Evolutionary conservation across 2,113 vertebrate genomes (phyloP).

Genomic region (Urocynchramus pylzowi): DNA sequence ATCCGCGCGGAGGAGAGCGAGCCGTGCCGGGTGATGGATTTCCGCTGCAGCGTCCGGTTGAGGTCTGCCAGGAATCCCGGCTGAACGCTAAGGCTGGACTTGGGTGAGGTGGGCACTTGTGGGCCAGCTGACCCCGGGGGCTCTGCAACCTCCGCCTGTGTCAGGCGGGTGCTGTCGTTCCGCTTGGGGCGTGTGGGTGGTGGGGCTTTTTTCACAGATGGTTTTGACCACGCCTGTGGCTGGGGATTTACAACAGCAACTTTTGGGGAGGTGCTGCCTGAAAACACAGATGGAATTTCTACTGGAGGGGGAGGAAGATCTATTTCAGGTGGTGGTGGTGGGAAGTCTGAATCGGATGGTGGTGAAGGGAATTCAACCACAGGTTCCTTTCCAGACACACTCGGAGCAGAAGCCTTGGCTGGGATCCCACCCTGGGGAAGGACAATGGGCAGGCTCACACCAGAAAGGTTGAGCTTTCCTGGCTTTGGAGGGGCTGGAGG

Average conservation of each 20-base stretch:
- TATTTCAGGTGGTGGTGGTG: conserved; percentile 86
- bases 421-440: conserved; percentile 74
- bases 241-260: conserved; percentile 94
- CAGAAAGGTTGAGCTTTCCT: conserved; percentile 87
- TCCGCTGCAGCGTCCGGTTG: conserved; percentile 91
- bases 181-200: conserved; percentile 83
- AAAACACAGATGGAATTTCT: conserved; percentile 74
- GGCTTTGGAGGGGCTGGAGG: conserved; percentile 91
- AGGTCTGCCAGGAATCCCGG: conserved; percentile 95
- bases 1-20: conserved; percentile 83
- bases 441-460: conserved; percentile 79
- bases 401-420: not conserved
- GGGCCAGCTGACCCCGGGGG: conserved; percentile 34
- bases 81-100: conserved; percentile 85
- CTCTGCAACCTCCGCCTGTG: conserved; percentile 68
- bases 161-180: conserved; percentile 82
- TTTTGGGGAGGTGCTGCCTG: conserved; percentile 76
- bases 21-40: conserved; percentile 90
- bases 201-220: conserved; percentile 85
- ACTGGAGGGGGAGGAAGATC: conserved; percentile 84
- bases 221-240: conserved; percentile 85
- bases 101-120: conserved; percentile 87
- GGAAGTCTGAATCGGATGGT: conserved; percentile 83
- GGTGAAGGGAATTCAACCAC: conserved; percentile 85
- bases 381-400: conserved; percentile 70